Evolutionary conservation across 2,113 vertebrate genomes (phyloP), one percentile per base, ranked within the genome.

Genomic region (Miniopterus natalensis): DNA sequence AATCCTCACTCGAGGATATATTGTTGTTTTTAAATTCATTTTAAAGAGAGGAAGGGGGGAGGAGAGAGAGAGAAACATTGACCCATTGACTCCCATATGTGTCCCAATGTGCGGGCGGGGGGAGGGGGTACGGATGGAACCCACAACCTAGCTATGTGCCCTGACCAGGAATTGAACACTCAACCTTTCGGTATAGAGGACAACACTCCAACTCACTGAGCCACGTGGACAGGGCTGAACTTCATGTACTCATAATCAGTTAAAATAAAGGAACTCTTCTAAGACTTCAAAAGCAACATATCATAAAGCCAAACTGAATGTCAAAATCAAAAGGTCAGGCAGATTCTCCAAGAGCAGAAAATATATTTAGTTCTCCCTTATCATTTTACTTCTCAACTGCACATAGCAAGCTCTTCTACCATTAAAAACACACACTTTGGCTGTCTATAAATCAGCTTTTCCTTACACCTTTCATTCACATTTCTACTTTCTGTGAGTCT

Each of bases 291-390:
- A 94, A 93, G 21, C 17, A 77, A 88, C 74, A 93, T 75, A 78
- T 11, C 66, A 85, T 79, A 80, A 80, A 63, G 74, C 21, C 77
- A 94, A 95, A 70, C 0, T 88, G 51, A 93, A 15, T 84, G 92
- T 83, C 88, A 88, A 90, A 90, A 90, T 77, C 42, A 95, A 89
- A 90, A 84, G 78, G 92, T 84, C 51, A 79, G 20, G 25, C 12
- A 93, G 63, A 90, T 89, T 89, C 75, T 25, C 84, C 29, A 92
- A 89, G 12, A 87, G 49, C 13, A 87, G 51, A 53, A 85, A 88
- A 93, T 65, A 88, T 31, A 94, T 88, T 88, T 84, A 84, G 75
- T 88, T 94, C 66, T 86, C 40, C 15, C n/a, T 88, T 85, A 88
- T 25, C 71, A 91, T 45, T 95, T 80, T 42, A 95, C 61, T 94